These are phyloP conservation scores for Lepidurus packardi DNA, from an alignment of 1,140 invertebrate genomes.

Conservation along the genomic window DNA sequence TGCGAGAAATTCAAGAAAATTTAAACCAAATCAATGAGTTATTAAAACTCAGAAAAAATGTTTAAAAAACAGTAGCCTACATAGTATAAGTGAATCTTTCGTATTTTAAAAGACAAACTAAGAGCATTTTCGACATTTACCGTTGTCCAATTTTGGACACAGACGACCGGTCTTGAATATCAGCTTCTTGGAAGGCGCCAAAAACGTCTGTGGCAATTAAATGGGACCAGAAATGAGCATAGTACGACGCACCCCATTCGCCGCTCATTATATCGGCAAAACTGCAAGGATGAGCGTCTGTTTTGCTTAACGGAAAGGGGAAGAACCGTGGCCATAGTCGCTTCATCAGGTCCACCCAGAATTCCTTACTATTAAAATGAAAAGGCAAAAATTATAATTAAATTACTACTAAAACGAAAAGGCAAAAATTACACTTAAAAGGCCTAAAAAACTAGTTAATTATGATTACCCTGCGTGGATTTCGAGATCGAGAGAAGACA, in stretches of 20 bases:
- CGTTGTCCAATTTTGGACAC: slow-evolving; percentile 35
- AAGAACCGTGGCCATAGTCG: slow-evolving; percentile 71
- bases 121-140: slow-evolving; percentile 35
- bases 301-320: slow-evolving; percentile 63
- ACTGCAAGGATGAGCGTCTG: slow-evolving; percentile 71
- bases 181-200: slow-evolving; percentile 69
- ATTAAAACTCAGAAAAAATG: slow-evolving; percentile 42
- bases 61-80: slow-evolving; percentile 44
- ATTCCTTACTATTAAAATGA: slow-evolving; percentile 51
- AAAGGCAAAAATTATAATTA: slow-evolving; percentile 20
- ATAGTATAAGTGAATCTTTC: slow-evolving; percentile 38
- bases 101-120: background rate
- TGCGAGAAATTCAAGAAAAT: slow-evolving; percentile 38
- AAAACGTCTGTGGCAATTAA: slow-evolving; percentile 86
- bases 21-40: slow-evolving; percentile 15
- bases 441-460: slow-evolving; percentile 26
- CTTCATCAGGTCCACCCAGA: slow-evolving; percentile 71
- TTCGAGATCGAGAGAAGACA: slow-evolving; percentile 77
- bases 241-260: slow-evolving; percentile 68
- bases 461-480: slow-evolving; percentile 60
- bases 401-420: slow-evolving; percentile 45
- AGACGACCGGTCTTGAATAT: slow-evolving; percentile 38
- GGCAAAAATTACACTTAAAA: slow-evolving; percentile 24
- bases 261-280: slow-evolving; percentile 66
- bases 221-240: slow-evolving; percentile 69